Percentiles rank a stretch among this genome's conserved stretches.
These are phyloP conservation scores for Felis chaus DNA, from an alignment of 2,113 vertebrate genomes.

Conservation along the genomic window DNA sequence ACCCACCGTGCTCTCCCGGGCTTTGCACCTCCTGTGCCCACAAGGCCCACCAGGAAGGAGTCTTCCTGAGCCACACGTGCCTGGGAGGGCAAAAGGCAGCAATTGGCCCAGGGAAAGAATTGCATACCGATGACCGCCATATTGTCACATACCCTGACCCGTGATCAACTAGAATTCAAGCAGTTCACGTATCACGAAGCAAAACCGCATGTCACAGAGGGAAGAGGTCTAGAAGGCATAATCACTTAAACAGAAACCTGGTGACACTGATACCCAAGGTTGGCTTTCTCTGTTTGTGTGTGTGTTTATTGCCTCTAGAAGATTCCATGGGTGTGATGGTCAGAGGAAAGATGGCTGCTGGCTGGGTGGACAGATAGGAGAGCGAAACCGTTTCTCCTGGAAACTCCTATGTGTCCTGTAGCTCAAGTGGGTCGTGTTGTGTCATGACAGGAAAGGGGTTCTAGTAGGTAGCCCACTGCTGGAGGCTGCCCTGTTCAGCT, in stretches of 20 bases:
- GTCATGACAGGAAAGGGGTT: not conserved
- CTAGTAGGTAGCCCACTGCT: not conserved
- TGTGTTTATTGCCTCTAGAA: not conserved
- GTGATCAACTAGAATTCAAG: rapidly evolving
- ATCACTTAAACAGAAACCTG: not conserved
- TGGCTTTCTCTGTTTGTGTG: rapidly evolving
- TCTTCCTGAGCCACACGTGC: not conserved
- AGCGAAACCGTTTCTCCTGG: rapidly evolving
- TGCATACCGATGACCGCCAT: rapidly evolving
- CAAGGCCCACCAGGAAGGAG: not conserved
- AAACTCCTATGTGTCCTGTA: rapidly evolving
- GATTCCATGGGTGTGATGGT: not conserved
- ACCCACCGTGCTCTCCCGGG: rapidly evolving
- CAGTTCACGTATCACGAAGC: not conserved
- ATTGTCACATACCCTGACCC: not conserved
- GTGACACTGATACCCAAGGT: not conserved
- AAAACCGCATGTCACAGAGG: rapidly evolving
- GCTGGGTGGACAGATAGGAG: rapidly evolving
- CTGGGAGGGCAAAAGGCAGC: not conserved
- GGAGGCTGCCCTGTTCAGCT: rapidly evolving
- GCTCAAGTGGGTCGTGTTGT: rapidly evolving
- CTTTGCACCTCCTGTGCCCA: rapidly evolving
- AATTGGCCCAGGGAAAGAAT: rapidly evolving
- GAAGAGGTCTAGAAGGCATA: not conserved
- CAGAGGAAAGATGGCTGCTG: not conserved